phyloP scores from a whole-genome alignment of 2,113 vertebrate species.

The Todiramphus saurophagus region DNA sequence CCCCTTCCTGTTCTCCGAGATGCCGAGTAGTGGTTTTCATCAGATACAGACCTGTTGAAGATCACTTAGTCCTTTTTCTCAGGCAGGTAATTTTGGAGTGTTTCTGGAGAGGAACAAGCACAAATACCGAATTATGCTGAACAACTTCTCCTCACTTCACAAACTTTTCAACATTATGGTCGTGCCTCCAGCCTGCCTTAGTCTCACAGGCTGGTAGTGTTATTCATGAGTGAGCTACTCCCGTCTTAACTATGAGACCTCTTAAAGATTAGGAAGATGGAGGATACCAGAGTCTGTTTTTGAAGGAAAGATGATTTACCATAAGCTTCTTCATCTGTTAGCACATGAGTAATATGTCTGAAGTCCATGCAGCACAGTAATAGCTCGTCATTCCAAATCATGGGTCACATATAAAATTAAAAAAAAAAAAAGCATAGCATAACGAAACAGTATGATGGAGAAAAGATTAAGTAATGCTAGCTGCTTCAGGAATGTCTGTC shows the following conservation, averaged over 20 bases:
- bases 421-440: not conserved
- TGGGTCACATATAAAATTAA: not conserved
- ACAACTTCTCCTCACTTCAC: not conserved
- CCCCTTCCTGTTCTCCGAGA: not conserved
- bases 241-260: not conserved
- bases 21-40: not conserved
- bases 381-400: slow-evolving; percentile 70
- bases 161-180: not conserved
- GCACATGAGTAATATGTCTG: slow-evolving; percentile 80
- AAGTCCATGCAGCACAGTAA: slow-evolving; percentile 84
- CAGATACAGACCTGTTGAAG: not conserved
- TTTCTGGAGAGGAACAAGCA: slow-evolving; percentile 60
- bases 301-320: slow-evolving; percentile 60
- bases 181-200: not conserved
- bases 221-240: not conserved
- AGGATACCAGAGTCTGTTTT: not conserved
- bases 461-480: not conserved
- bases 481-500: not conserved
- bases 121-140: not conserved
- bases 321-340: slow-evolving; percentile 79
- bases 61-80: slow-evolving; percentile 76
- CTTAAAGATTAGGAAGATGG: not conserved
- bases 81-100: slow-evolving; percentile 72
- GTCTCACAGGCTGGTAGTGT: not conserved
- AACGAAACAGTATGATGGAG: not conserved